Evolutionary conservation across 2,113 vertebrate genomes (phyloP).

Genomic region (Chloroceryle aenea): DNA sequence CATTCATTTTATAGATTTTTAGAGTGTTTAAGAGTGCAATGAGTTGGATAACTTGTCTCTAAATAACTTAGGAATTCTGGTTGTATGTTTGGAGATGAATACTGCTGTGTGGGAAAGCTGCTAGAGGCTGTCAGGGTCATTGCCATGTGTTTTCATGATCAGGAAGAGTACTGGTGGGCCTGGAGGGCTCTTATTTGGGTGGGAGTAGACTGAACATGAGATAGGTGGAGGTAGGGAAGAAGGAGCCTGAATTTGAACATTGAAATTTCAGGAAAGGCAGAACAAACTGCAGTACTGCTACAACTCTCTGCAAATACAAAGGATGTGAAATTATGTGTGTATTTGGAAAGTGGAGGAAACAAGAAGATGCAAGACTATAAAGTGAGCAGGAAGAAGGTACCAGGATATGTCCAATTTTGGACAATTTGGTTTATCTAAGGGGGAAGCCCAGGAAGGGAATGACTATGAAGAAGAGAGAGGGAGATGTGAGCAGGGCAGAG

Average conservation of each 20-base stretch:
- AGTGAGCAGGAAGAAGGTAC: background rate
- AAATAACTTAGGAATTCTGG: background rate
- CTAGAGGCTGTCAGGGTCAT: background rate
- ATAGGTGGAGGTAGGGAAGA: background rate
- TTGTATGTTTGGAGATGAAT: background rate
- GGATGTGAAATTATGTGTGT: background rate
- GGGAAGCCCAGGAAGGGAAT: background rate
- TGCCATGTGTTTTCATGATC: background rate
- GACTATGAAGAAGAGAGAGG: background rate
- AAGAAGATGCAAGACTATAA: background rate
- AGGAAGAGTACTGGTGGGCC: background rate
- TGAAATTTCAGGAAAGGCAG: background rate
- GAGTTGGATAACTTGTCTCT: background rate
- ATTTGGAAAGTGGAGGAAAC: rapidly evolving
- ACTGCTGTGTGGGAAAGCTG: background rate
- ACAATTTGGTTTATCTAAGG: background rate
- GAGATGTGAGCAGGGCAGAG: background rate
- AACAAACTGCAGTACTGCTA: background rate
- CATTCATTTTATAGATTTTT: background rate
- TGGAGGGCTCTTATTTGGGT: background rate
- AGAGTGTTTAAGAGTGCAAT: background rate
- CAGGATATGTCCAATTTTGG: background rate
- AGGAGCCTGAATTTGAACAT: background rate
- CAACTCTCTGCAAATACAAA: background rate
- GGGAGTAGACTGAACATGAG: background rate